Percentiles rank a stretch among this genome's conserved stretches.
Evolutionary conservation across 1,140 invertebrate species (phyloP).

Genomic region (Drosophila teissieri): DNA sequence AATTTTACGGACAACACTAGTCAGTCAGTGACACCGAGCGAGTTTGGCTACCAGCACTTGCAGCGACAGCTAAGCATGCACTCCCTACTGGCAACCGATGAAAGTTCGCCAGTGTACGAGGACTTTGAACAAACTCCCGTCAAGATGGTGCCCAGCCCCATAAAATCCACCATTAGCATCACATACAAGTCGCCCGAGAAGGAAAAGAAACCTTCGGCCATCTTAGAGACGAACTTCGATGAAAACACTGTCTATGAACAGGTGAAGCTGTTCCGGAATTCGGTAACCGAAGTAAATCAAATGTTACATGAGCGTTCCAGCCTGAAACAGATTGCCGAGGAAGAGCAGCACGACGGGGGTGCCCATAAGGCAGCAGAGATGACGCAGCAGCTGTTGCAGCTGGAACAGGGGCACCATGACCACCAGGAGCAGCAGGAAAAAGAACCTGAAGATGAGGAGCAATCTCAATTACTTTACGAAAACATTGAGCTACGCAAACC

Average conservation of each 20-base stretch:
- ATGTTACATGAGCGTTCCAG: slow-evolving; percentile 83
- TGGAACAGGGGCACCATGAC: slow-evolving; percentile 49
- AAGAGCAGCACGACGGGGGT: slow-evolving; percentile 65
- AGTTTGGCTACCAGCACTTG: slow-evolving; percentile 82
- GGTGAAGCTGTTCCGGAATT: slow-evolving; percentile 90
- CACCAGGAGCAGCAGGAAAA: slow-evolving; percentile 21
- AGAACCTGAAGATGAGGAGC: slow-evolving; percentile 23
- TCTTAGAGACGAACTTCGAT: slow-evolving; percentile 82
- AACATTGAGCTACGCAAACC: slow-evolving; percentile 84
- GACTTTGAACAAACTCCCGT: slow-evolving; percentile 79
- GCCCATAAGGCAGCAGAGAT: slow-evolving; percentile 74
- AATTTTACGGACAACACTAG: slow-evolving; percentile 84
- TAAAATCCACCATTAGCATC: slow-evolving; percentile 89
- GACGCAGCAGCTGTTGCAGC: slow-evolving; percentile 61
- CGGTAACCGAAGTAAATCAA: slow-evolving; percentile 90
- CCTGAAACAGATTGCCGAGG: slow-evolving; percentile 73
- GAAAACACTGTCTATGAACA: slow-evolving; percentile 89
- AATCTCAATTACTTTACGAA: slow-evolving; percentile 70
- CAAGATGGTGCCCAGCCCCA: slow-evolving; percentile 82
- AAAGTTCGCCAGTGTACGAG: slow-evolving; percentile 77
- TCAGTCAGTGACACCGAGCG: slow-evolving; percentile 84
- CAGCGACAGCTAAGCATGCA: slow-evolving; percentile 82
- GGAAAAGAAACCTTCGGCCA: slow-evolving; percentile 57
- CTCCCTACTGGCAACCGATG: slow-evolving; percentile 77
- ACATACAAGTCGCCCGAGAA: slow-evolving; percentile 86